Evolutionary conservation across 2,797 vertebrate species (phyloP).

Genomic region (Lutjanus campechanus): DNA sequence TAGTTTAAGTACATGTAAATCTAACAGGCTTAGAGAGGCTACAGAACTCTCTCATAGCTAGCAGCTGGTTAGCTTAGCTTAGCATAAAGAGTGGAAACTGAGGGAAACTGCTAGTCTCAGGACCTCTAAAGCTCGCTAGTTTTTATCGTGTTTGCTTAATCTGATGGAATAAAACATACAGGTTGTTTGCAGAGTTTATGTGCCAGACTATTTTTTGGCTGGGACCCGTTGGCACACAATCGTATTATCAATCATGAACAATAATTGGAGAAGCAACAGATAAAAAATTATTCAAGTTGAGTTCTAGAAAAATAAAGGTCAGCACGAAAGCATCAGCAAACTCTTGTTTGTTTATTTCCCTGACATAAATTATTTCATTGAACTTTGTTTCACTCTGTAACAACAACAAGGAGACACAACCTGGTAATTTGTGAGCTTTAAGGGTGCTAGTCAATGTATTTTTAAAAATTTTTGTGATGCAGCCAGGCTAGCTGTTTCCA

Average conservation of each 20-base stretch:
- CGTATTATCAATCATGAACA: too few species aligned
- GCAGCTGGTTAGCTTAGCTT: neutral
- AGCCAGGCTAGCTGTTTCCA: neutral
- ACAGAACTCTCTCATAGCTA: too few species aligned
- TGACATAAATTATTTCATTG: too few species aligned
- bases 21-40: neutral
- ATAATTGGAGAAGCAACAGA: too few species aligned
- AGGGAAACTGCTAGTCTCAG: neutral
- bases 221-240: neutral
- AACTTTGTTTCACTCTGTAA: too few species aligned
- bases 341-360: too few species aligned
- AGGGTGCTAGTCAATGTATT: neutral
- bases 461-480: too few species aligned
- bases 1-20: neutral
- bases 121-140: neutral
- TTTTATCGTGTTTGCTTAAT: neutral
- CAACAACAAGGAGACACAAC: neutral
- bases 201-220: neutral
- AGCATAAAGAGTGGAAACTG: neutral
- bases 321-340: too few species aligned
- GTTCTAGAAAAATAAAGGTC: too few species aligned
- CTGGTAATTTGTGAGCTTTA: neutral
- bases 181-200: neutral
- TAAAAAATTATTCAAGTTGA: too few species aligned
- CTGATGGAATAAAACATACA: too few species aligned